phyloP scores from a whole-genome alignment of 2,888 invertebrate species.

The Therioaphis trifolii region DNA sequence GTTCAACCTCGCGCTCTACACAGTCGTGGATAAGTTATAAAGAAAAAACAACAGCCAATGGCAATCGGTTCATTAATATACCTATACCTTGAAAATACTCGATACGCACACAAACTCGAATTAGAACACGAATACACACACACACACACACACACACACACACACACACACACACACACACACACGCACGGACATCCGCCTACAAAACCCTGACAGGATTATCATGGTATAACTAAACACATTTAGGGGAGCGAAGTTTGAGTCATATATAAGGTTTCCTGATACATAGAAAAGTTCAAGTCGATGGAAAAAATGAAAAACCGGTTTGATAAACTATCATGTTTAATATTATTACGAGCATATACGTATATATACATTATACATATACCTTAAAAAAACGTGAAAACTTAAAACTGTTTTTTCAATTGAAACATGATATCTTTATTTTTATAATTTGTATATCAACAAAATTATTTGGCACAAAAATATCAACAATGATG shows the following conservation, averaged over 20 bases:
- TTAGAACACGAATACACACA: too few relatives aligned
- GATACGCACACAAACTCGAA: neutral
- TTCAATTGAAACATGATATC: too few relatives aligned
- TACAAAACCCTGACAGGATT: neutral
- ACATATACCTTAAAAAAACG: too few relatives aligned
- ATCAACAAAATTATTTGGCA: too few relatives aligned
- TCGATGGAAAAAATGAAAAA: constrained; percentile 35
- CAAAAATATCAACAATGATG: too few relatives aligned
- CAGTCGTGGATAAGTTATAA: neutral
- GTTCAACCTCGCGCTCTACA: neutral
- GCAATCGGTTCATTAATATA: constrained; percentile 22
- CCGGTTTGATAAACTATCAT: constrained; percentile 20
- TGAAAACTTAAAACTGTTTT: too few relatives aligned
- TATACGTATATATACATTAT: neutral
- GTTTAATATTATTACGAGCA: neutral
- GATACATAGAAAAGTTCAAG: neutral
- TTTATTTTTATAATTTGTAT: too few relatives aligned
- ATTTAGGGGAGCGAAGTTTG: neutral
- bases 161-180: neutral
- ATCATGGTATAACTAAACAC: constrained; percentile 6
- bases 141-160: too few relatives aligned
- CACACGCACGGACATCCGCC: too few relatives aligned
- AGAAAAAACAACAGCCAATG: constrained; percentile 6
- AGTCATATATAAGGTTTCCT: constrained; percentile 33
- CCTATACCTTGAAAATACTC: neutral